phyloP scores from a whole-genome alignment of 2,888 invertebrate genomes.

The Pogonocherus hispidulus region DNA sequence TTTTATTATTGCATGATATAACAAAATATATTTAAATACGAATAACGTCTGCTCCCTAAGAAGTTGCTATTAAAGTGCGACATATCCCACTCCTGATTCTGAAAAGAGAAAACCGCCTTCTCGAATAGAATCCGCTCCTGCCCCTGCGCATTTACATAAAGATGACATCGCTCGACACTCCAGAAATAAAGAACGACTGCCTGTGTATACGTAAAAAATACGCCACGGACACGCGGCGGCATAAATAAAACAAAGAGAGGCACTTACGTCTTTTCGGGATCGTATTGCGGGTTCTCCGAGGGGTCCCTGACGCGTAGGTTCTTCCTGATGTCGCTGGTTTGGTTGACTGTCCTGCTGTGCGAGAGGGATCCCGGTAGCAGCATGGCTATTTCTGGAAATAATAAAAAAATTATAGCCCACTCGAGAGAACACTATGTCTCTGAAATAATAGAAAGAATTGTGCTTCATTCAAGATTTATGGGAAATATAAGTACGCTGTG shows the following conservation, averaged over 20 bases:
- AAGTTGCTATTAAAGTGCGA: no score
- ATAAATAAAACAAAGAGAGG: no score
- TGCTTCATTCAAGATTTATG: background rate
- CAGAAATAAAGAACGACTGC: background rate
- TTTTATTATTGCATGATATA: no score
- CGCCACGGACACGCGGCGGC: no score
- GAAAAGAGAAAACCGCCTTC: no score
- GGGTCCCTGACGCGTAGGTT: slow-evolving; percentile 83
- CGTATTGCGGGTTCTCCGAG: slow-evolving; percentile 79
- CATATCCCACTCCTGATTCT: no score
- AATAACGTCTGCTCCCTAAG: no score
- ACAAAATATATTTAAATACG: no score
- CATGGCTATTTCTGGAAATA: slow-evolving; percentile 83
- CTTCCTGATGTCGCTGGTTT: slow-evolving; percentile 84
- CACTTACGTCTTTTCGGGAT: slow-evolving; percentile 80
- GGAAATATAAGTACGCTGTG: no score
- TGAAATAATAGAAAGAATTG: slow-evolving; percentile 1
- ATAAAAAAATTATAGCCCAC: slow-evolving; percentile 36
- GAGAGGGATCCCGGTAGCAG: slow-evolving; percentile 85
- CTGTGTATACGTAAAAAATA: no score
- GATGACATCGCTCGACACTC: background rate
- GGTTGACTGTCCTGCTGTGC: slow-evolving; percentile 82
- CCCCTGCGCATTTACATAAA: background rate
- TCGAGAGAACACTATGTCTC: no score
- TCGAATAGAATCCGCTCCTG: no score